Percentiles rank a stretch among this genome's conserved stretches.
Evolutionary conservation across 2,797 vertebrate species (phyloP).

Genomic region (Myotis myotis): DNA sequence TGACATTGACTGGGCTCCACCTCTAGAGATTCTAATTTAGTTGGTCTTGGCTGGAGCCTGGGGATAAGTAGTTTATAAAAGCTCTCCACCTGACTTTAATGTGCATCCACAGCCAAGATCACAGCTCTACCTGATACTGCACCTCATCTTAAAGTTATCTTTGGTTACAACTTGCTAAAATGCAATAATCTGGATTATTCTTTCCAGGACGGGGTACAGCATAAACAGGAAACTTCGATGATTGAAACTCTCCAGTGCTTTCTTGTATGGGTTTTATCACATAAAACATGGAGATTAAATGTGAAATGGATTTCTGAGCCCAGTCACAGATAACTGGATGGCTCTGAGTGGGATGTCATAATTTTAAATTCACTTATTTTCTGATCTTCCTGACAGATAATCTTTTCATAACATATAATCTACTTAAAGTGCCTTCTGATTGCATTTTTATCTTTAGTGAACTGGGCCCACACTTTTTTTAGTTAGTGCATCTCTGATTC

Average conservation of each 20-base stretch:
- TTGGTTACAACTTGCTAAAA: neutral
- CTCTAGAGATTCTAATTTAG: neutral
- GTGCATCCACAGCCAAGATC: neutral
- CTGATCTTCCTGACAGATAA: neutral
- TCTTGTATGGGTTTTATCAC: neutral
- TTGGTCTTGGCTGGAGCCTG: neutral
- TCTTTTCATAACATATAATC: neutral
- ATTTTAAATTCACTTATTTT: neutral
- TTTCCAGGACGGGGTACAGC: neutral
- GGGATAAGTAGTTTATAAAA: neutral
- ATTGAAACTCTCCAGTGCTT: neutral
- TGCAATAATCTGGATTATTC: neutral
- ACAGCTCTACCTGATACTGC: neutral
- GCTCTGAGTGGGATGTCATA: neutral
- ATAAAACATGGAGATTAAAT: neutral
- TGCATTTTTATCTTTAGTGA: neutral
- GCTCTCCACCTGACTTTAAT: neutral
- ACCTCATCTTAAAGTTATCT: neutral
- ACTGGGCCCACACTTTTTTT: neutral
- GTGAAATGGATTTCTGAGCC: neutral
- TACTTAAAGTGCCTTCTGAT: neutral
- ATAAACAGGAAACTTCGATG: neutral
- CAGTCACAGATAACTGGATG: neutral
- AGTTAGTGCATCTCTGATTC: neutral
- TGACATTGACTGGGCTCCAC: neutral